Evolutionary conservation across 2,888 invertebrate species (phyloP).

Genomic region (Anoncus sp.): DNA sequence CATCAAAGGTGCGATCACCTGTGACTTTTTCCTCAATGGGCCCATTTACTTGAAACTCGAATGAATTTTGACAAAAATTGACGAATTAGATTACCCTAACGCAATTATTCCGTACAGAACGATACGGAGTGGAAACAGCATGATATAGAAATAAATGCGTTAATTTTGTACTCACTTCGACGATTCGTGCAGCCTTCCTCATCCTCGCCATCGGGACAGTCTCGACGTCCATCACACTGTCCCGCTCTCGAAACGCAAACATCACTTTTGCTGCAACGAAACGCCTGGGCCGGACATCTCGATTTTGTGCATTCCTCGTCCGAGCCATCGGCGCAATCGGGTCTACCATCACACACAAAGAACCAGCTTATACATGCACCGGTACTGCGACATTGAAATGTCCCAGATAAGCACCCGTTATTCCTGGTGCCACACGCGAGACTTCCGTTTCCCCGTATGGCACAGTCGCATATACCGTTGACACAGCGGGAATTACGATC

Average conservation of each 20-base stretch:
- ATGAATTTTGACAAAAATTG: too few relatives aligned
- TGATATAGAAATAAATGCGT: not conserved
- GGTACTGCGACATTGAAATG: slow-evolving; percentile 94
- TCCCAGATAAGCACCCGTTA: slow-evolving; percentile 92
- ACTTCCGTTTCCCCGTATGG: slow-evolving; percentile 84
- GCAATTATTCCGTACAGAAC: too few relatives aligned
- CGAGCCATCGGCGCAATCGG: slow-evolving; percentile 93
- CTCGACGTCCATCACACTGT: slow-evolving; percentile 91
- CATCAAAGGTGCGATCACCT: too few relatives aligned
- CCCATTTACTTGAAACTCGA: too few relatives aligned
- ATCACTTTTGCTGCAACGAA: slow-evolving; percentile 88
- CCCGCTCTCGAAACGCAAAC: slow-evolving; percentile 91
- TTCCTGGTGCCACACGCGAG: slow-evolving; percentile 88
- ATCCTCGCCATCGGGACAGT: slow-evolving; percentile 92
- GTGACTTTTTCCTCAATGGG: too few relatives aligned
- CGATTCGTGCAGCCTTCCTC: slow-evolving; percentile 88
- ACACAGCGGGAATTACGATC: slow-evolving; percentile 91
- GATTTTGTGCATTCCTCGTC: slow-evolving; percentile 91
- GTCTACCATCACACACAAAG: slow-evolving; percentile 94
- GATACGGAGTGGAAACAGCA: not conserved
- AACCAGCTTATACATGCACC: slow-evolving; percentile 97
- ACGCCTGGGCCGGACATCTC: slow-evolving; percentile 89
- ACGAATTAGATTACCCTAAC: too few relatives aligned
- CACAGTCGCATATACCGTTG: slow-evolving; percentile 92
- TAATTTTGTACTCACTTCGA: slow-evolving; percentile 83